Evolutionary conservation across 2,113 vertebrate genomes (phyloP).

Genomic region (Scomber colias): DNA sequence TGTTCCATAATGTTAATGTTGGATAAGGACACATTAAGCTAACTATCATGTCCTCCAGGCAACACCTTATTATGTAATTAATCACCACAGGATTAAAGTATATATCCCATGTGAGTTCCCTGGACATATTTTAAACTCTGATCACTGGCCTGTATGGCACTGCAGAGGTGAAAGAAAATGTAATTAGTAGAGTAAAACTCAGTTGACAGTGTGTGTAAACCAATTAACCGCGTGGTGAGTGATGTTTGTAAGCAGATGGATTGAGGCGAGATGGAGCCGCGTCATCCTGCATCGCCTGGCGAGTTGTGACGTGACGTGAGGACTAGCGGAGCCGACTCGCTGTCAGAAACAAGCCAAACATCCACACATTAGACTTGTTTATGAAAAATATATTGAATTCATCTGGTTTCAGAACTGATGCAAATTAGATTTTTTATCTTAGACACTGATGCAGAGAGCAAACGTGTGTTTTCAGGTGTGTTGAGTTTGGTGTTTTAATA

Average conservation of each 20-base stretch:
- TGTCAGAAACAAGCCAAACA: too few relatives aligned
- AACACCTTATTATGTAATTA: neutral
- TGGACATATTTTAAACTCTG: conserved; percentile 24
- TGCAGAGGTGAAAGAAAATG: conserved; percentile 11
- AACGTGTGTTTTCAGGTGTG: too few relatives aligned
- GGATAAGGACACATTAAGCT: conserved; percentile 7
- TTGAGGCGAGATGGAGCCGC: neutral
- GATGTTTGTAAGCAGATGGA: conserved; percentile 45
- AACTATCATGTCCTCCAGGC: neutral
- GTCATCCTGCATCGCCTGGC: neutral
- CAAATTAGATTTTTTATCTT: too few relatives aligned
- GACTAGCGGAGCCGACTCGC: too few relatives aligned
- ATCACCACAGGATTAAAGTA: conserved; percentile 24
- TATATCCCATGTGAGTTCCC: conserved; percentile 21
- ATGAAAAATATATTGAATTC: too few relatives aligned
- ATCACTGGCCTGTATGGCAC: neutral
- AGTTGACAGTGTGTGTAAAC: conserved; percentile 12
- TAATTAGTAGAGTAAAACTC: conserved; percentile 16
- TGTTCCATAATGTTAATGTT: neutral
- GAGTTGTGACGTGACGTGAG: too few relatives aligned
- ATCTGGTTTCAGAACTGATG: too few relatives aligned
- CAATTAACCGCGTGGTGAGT: conserved; percentile 20
- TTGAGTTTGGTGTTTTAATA: too few relatives aligned
- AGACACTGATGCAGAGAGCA: too few relatives aligned
- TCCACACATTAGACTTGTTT: too few relatives aligned